phyloP scores from a whole-genome alignment of 2,797 vertebrate species.

The Liparis tanakae region DNA sequence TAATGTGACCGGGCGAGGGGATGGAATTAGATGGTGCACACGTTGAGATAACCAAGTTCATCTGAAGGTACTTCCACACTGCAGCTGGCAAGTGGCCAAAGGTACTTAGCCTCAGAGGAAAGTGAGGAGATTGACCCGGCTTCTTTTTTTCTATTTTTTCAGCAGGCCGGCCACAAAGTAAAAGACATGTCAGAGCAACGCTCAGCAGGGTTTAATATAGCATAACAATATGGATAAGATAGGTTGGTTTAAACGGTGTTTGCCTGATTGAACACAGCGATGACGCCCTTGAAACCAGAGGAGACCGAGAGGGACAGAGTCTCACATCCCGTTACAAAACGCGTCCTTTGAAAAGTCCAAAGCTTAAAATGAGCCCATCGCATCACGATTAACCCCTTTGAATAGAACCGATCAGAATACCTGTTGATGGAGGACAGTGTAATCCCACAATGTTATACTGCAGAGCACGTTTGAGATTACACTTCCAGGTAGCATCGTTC shows the following conservation, averaged over 20 bases:
- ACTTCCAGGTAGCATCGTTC: neutral
- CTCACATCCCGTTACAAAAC: conserved; percentile 30
- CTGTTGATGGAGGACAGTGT: neutral
- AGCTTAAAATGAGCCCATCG: conserved; percentile 23
- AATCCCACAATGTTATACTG: neutral
- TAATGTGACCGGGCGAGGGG: conserved; percentile 77
- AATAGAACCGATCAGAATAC: conserved; percentile 4
- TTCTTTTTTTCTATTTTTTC: conserved; percentile 43
- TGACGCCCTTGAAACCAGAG: neutral
- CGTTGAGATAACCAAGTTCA: conserved; percentile 84
- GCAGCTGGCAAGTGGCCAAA: conserved; percentile 74
- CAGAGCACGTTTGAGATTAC: neutral
- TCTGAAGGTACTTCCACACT: conserved; percentile 83
- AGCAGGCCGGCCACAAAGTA: conserved; percentile 43
- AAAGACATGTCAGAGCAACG: conserved; percentile 46
- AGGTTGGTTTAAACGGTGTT: conserved; percentile 11
- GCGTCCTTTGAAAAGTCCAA: conserved; percentile 34
- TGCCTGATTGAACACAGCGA: neutral
- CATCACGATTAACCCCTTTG: conserved; percentile 11
- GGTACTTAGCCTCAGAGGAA: conserved; percentile 71
- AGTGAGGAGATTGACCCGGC: conserved; percentile 61
- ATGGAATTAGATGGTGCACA: conserved; percentile 79
- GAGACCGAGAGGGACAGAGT: neutral
- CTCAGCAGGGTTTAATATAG: conserved; percentile 23
- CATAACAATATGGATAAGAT: conserved; percentile 24